A percentile compares a stretch with the other conserved stretches of the same genome.
phyloP scores from a whole-genome alignment of 2,797 vertebrate species.

The Hypotaenidia okinawae region DNA sequence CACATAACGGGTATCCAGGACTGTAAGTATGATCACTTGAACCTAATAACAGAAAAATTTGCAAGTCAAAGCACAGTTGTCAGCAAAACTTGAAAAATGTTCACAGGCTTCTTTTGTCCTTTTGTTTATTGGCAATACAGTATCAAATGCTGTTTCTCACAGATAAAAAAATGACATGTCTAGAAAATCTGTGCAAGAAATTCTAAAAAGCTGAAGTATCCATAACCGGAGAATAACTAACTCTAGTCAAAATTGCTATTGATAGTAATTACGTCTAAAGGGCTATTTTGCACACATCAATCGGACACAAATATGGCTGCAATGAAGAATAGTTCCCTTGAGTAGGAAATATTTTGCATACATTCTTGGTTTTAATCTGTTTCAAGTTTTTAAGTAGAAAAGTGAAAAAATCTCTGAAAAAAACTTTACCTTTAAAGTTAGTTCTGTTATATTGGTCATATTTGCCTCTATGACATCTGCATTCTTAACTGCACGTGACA shows the following conservation, averaged over 20 bases:
- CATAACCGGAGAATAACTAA: neutral
- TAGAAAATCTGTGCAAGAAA: neutral
- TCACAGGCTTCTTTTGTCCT: neutral
- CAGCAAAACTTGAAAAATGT: neutral
- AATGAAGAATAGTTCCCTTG: neutral
- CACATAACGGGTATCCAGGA: neutral
- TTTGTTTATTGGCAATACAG: neutral
- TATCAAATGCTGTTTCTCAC: neutral
- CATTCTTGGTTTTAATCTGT: neutral
- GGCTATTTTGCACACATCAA: neutral
- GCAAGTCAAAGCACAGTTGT: neutral
- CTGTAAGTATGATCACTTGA: neutral
- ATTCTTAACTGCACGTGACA: neutral
- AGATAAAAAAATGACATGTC: neutral
- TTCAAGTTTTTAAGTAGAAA: neutral
- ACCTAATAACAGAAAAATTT: slow-evolving; percentile 1
- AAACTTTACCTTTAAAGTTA: neutral
- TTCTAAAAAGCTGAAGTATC: neutral
- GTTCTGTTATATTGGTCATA: neutral
- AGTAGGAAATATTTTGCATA: neutral
- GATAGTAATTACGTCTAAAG: neutral
- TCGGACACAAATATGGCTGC: neutral
- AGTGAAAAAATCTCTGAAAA: neutral
- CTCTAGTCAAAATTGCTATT: neutral
- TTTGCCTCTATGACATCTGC: neutral